Evolutionary conservation across 2,797 vertebrate species (phyloP).

Genomic region (Decapterus maruadsi): DNA sequence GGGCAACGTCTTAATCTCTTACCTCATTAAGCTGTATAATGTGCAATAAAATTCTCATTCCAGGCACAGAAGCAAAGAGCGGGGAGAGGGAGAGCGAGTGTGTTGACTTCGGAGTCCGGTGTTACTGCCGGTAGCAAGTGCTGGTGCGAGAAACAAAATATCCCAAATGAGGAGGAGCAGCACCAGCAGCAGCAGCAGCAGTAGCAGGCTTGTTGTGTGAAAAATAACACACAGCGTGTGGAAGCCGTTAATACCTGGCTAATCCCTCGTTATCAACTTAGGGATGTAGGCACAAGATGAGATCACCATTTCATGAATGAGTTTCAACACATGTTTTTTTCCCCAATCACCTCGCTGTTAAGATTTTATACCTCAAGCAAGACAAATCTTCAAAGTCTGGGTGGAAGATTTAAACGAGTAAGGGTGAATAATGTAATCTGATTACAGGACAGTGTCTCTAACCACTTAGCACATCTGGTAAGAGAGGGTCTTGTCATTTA

Average conservation of each 20-base stretch:
- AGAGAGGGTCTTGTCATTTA: too few relatives aligned
- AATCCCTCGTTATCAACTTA: slow-evolving; percentile 71
- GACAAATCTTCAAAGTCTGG: background rate
- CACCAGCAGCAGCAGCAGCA: slow-evolving; percentile 32
- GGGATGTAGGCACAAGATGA: slow-evolving; percentile 61
- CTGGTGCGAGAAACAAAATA: too few relatives aligned
- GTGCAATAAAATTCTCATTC: slow-evolving; percentile 73
- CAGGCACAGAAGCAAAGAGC: slow-evolving; percentile 46
- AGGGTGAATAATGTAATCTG: slow-evolving; percentile 1
- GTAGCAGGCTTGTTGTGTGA: slow-evolving; percentile 21
- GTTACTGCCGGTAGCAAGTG: slow-evolving; percentile 23
- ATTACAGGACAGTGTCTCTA: background rate
- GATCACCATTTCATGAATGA: slow-evolving; percentile 59
- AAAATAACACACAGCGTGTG: slow-evolving; percentile 24
- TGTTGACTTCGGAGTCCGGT: slow-evolving; percentile 40
- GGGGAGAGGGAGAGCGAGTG: slow-evolving; percentile 20
- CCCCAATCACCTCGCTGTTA: background rate
- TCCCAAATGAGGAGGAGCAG: slow-evolving; percentile 39
- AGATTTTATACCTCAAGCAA: background rate
- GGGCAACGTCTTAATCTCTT: slow-evolving; percentile 82
- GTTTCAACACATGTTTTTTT: slow-evolving; percentile 36
- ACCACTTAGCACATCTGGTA: background rate
- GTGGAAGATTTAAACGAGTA: background rate
- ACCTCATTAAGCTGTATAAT: slow-evolving; percentile 82
- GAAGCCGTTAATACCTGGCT: slow-evolving; percentile 62